A percentile compares a stretch with the other conserved stretches of the same genome.
phyloP scores from a whole-genome alignment of 2,888 invertebrate species.

The Meta bourneti region DNA sequence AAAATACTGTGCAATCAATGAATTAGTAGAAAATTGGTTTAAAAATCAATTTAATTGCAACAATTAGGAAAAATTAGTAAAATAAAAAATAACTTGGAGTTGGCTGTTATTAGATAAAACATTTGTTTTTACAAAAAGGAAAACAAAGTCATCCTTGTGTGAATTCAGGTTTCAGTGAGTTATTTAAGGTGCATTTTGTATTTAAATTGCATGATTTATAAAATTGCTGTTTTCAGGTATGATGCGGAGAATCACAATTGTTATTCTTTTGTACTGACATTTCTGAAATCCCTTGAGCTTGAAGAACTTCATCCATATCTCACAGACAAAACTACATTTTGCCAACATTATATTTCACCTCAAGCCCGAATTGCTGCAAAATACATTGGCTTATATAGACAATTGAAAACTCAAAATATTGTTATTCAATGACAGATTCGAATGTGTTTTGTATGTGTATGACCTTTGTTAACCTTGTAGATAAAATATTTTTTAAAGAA shows the following conservation, averaged over 20 bases:
- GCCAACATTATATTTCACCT: slow-evolving; percentile 90
- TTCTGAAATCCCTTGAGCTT: slow-evolving; percentile 87
- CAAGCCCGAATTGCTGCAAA: slow-evolving; percentile 90
- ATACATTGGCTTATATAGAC: slow-evolving; percentile 90
- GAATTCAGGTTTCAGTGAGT: no score
- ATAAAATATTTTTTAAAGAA: neutral
- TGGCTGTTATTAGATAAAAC: no score
- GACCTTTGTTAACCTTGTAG: no score
- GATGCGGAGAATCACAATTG: slow-evolving; percentile 90
- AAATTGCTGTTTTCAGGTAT: slow-evolving; percentile 82
- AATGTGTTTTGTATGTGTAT: neutral
- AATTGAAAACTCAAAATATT: slow-evolving; percentile 82
- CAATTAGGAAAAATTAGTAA: no score
- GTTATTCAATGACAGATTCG: slow-evolving; percentile 86
- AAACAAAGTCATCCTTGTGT: no score
- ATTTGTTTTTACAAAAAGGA: no score
- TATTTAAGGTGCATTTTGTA: no score
- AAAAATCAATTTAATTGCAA: no score
- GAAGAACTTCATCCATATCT: slow-evolving; percentile 87
- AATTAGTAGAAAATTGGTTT: no score
- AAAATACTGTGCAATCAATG: no score
- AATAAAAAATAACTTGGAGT: no score
- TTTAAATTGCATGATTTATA: no score
- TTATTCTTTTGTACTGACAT: slow-evolving; percentile 91
- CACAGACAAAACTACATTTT: slow-evolving; percentile 86